Evolutionary conservation across 2,888 invertebrate species (phyloP).

Genomic region (Papilio elwesi): DNA sequence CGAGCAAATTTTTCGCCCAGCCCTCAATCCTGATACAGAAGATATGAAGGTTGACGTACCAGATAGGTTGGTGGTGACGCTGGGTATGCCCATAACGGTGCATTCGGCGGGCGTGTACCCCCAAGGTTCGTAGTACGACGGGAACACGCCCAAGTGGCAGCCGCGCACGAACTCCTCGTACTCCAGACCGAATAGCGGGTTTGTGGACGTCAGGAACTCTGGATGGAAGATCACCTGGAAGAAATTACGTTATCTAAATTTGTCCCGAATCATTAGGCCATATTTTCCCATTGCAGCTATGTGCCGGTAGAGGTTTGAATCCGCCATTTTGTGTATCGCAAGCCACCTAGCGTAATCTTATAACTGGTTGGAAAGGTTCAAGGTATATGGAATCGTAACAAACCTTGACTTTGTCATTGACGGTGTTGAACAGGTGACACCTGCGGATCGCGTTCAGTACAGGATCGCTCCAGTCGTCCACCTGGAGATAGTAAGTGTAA

Average conservation of each 20-base stretch:
- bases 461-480: constrained; percentile 88
- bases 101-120: constrained; percentile 99
- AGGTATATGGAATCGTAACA: background rate
- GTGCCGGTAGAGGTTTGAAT: too few species aligned
- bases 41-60: constrained; percentile 71
- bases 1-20: too few species aligned
- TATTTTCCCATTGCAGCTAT: too few species aligned
- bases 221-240: constrained; percentile 98
- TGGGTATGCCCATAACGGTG: constrained; percentile 99
- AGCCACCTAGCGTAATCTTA: too few species aligned
- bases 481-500: constrained; percentile 53
- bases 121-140: constrained; percentile 99
- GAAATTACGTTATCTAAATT: too few species aligned
- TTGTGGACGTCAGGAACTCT: constrained; percentile 98
- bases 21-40: too few species aligned
- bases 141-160: constrained; percentile 99
- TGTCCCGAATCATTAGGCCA: too few species aligned
- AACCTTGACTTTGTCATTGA: constrained; percentile 97
- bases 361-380: too few species aligned
- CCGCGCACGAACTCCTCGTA: constrained; percentile 99
- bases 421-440: constrained; percentile 96
- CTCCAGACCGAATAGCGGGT: constrained; percentile 98
- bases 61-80: constrained; percentile 98
- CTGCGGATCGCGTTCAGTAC: constrained; percentile 94
- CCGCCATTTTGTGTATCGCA: too few species aligned